Conservation (phyloP, 2,797 vertebrate genomes). For the Bovichtus variegatus region DNA sequence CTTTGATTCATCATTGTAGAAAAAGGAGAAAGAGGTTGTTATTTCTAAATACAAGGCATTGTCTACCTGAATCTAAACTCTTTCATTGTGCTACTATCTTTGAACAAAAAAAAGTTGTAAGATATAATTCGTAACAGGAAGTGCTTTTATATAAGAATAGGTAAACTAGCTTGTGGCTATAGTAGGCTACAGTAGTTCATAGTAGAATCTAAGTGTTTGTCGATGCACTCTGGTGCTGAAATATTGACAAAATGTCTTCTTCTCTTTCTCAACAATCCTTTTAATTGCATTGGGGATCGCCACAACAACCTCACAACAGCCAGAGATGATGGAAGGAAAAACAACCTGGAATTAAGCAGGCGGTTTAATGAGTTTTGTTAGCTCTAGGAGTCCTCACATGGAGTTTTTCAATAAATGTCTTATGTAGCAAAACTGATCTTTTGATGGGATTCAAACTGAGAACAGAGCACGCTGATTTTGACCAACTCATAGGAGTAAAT, state of each 20-base stretch:
- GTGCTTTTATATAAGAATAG: conserved; percentile 83
- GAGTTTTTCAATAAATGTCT: conserved; percentile 23
- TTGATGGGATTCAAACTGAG: conserved; percentile 4
- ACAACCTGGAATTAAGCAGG: conserved; percentile 5
- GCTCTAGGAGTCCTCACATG: conserved; percentile 9
- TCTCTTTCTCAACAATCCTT: conserved; percentile 12
- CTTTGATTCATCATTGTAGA: conserved; percentile 66
- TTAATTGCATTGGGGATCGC: conserved; percentile 19
- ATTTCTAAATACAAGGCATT: conserved; percentile 84
- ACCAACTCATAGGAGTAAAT: not conserved
- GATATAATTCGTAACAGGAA: conserved; percentile 82
- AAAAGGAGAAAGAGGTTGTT: conserved; percentile 72
- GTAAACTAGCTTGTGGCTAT: conserved; percentile 84
- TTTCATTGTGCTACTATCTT: conserved; percentile 89
- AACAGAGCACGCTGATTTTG: conserved; percentile 7
- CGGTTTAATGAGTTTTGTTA: conserved; percentile 18
- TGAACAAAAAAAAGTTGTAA: conserved; percentile 77
- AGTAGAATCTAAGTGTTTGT: conserved; percentile 80
- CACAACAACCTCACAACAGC: conserved; percentile 41
- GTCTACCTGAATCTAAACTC: conserved; percentile 89
- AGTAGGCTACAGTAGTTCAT: conserved; percentile 80
- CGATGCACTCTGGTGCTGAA: conserved; percentile 80
- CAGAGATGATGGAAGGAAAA: conserved; percentile 26
- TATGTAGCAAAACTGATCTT: conserved; percentile 10
- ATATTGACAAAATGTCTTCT: conserved; percentile 54